phyloP scores from a whole-genome alignment of 30 jellyfish, hydroid and myxozoan species.

The Chrysaora quinquecirrha region DNA sequence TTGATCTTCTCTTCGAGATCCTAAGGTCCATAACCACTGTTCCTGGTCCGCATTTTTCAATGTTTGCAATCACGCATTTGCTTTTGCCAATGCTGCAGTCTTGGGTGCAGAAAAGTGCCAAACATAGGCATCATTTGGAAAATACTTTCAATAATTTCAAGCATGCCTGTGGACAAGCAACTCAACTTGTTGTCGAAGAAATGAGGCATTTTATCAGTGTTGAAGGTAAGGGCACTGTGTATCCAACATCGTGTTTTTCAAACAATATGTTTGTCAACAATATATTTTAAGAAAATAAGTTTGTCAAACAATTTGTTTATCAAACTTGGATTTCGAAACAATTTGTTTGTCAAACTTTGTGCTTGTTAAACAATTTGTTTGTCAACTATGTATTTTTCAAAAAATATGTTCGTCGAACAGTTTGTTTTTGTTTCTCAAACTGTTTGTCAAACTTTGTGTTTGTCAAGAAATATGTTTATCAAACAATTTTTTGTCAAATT shows the following conservation, averaged over 20 bases:
- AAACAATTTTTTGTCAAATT: too few relatives aligned
- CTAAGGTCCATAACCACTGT: slow-evolving; percentile 89
- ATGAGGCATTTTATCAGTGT: slow-evolving; percentile 92
- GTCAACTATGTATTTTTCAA: too few relatives aligned
- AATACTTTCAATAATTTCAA: slow-evolving; percentile 88
- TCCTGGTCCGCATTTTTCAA: slow-evolving; percentile 99
- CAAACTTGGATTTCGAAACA: too few relatives aligned
- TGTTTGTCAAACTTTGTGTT: too few relatives aligned
- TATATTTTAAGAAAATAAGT: too few relatives aligned
- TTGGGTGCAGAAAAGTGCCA: slow-evolving; percentile 92
- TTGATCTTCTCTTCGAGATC: slow-evolving; percentile 90
- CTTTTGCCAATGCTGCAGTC: slow-evolving; percentile 95
- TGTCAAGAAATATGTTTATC: too few relatives aligned
- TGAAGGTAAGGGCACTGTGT: slow-evolving; percentile 87
- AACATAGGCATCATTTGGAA: slow-evolving; percentile 76
- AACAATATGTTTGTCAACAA: neutral
- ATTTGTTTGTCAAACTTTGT: too few relatives aligned
- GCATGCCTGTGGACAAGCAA: slow-evolving; percentile 98
- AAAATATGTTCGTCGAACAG: too few relatives aligned
- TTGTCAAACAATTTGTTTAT: too few relatives aligned
- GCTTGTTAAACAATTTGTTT: too few relatives aligned
- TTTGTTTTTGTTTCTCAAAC: too few relatives aligned
- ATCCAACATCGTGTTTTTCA: neutral
- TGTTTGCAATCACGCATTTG: slow-evolving; percentile 91
- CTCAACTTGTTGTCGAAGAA: slow-evolving; percentile 97